Conservation (phyloP, 1,140 invertebrate genomes). For the Ctenoplectra terminalis region DNA sequence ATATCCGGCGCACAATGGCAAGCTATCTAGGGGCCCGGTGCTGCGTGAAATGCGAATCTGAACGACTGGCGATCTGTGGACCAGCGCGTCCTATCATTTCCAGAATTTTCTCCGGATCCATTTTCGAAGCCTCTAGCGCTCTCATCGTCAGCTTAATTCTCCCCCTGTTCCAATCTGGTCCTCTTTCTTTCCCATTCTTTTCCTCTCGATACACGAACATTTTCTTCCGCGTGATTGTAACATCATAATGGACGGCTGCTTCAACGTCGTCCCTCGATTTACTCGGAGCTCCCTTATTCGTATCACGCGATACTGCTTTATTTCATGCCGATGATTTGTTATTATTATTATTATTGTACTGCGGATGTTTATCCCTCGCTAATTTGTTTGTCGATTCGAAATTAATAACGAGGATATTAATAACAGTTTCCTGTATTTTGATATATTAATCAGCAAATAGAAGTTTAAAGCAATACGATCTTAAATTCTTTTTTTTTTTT, state of each 20-base stretch:
- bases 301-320: conserved; percentile 71
- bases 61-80: conserved; percentile 53
- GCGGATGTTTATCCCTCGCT: no score
- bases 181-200: conserved; percentile 45
- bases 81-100: conserved; percentile 51
- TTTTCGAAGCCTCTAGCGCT: conserved; percentile 34
- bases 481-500: no score
- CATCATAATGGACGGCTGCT: conserved; percentile 28
- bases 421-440: no score
- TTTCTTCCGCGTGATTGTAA: conserved; percentile 51
- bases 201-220: conserved; percentile 55
- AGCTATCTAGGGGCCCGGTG: conserved; percentile 59
- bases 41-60: conserved; percentile 67
- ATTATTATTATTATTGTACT: conserved; percentile 12
- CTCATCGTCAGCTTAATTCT: conserved; percentile 37
- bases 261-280: conserved; percentile 4
- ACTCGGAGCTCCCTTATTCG: conserved; percentile 56
- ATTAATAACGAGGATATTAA: no score
- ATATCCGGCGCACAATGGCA: conserved; percentile 60
- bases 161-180: conserved; percentile 27
- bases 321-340: conserved; percentile 64
- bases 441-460: no score
- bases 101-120: conserved; percentile 55
- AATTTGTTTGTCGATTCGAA: no score
- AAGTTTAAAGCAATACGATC: no score